Percentiles rank a stretch among this genome's conserved stretches.
Conservation (phyloP, 1,140 invertebrate species). For the Dreissena polymorpha region DNA sequence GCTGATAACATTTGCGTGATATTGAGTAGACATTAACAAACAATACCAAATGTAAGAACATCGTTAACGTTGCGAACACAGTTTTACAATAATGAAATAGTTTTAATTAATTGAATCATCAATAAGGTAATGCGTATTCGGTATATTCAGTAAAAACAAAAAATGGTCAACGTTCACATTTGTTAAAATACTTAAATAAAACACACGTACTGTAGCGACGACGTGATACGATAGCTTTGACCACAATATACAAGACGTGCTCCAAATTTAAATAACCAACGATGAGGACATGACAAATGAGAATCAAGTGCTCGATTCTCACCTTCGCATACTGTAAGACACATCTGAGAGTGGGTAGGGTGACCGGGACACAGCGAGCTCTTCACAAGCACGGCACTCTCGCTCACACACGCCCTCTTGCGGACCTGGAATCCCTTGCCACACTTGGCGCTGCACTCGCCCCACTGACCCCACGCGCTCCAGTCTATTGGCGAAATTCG, state of each 20-base stretch:
- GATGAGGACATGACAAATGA: not conserved
- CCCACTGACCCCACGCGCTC: constrained; percentile 34
- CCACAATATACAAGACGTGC: not conserved
- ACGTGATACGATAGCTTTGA: too few relatives aligned
- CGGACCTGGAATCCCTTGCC: constrained; percentile 41
- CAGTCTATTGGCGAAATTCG: constrained; percentile 15
- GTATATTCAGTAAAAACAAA: not conserved
- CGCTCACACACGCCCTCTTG: constrained; percentile 33
- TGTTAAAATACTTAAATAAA: not conserved
- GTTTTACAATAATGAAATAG: too few relatives aligned
- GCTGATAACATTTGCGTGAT: not conserved
- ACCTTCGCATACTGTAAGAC: constrained; percentile 40
- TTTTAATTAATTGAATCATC: too few relatives aligned
- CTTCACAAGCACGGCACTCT: constrained; percentile 18
- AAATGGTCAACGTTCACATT: not conserved
- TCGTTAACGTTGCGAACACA: too few relatives aligned
- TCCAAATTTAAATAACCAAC: too few relatives aligned
- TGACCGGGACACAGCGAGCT: constrained; percentile 28
- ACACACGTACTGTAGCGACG: not conserved
- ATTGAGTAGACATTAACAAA: not conserved
- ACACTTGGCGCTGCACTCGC: constrained; percentile 44
- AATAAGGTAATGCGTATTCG: not conserved
- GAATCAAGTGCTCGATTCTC: constrained; percentile 18
- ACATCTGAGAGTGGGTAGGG: constrained; percentile 38
- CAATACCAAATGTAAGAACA: too few relatives aligned